Evolutionary conservation across 2,888 invertebrate genomes (phyloP).

Genomic region (Lumbricus terrestris): DNA sequence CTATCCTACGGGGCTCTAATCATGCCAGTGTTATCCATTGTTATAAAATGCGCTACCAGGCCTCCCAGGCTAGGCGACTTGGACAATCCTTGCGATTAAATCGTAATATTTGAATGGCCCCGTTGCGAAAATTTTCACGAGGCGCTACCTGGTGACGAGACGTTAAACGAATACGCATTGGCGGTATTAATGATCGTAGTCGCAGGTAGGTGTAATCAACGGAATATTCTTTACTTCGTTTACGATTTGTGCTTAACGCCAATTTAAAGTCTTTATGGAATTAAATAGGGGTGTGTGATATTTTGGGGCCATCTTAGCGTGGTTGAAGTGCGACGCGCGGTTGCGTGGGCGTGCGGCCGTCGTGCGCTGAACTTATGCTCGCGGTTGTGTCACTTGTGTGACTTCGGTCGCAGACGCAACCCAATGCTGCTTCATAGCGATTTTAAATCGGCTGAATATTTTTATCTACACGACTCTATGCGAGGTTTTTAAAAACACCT

Average conservation of each 20-base stretch:
- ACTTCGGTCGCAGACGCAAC: not conserved
- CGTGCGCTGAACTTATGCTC: not conserved
- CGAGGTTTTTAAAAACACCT: not conserved
- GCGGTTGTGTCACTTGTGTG: not conserved
- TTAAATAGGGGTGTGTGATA: not conserved
- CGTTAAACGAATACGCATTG: not conserved
- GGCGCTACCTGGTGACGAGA: slow-evolving; percentile 3
- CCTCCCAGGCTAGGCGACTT: too few relatives aligned
- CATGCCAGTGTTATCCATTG: too few relatives aligned
- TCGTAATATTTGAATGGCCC: not conserved
- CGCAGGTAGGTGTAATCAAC: not conserved
- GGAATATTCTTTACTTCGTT: not conserved
- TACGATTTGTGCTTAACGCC: not conserved
- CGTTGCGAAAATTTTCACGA: not conserved
- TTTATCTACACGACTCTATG: not conserved
- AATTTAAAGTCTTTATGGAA: not conserved
- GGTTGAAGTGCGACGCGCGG: not conserved
- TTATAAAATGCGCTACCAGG: too few relatives aligned
- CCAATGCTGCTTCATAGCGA: not conserved
- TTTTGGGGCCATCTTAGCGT: not conserved
- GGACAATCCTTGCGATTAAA: not conserved
- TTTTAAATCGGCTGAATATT: not conserved
- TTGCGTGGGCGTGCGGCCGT: not conserved
- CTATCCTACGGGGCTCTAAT: too few relatives aligned
- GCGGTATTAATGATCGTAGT: not conserved